Evolutionary conservation across 2,113 vertebrate genomes (phyloP).

Genomic region (Henicopernis longicauda): DNA sequence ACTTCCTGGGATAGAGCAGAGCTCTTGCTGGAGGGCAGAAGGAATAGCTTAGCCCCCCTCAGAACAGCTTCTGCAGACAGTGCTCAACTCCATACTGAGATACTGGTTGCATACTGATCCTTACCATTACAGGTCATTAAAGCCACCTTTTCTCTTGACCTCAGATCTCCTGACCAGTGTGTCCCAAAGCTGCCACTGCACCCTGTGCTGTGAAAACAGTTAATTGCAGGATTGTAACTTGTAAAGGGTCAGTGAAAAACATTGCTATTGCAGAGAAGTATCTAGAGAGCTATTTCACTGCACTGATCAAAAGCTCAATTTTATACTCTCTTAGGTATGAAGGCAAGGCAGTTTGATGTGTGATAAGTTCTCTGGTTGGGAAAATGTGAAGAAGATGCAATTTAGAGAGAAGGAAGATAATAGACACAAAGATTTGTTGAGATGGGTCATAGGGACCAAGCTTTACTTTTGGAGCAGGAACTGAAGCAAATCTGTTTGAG

Average conservation of each 20-base stretch:
- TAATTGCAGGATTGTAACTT: not conserved
- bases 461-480: not conserved
- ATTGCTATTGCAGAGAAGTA: not conserved
- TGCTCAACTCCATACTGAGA: not conserved
- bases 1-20: not conserved
- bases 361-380: not conserved
- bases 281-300: not conserved
- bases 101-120: not conserved
- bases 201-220: not conserved
- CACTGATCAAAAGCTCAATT: not conserved
- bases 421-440: not conserved
- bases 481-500: not conserved
- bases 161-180: not conserved
- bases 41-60: rapidly evolving
- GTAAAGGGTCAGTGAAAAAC: not conserved
- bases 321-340: not conserved
- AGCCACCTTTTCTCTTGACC: not conserved
- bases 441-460: not conserved
- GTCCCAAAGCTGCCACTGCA: not conserved
- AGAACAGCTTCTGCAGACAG: not conserved
- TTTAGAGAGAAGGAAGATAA: not conserved
- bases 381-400: not conserved
- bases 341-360: not conserved
- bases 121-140: not conserved
- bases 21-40: not conserved